phyloP scores from a whole-genome alignment of 2,797 vertebrate species.

The Capromys pilorides region DNA sequence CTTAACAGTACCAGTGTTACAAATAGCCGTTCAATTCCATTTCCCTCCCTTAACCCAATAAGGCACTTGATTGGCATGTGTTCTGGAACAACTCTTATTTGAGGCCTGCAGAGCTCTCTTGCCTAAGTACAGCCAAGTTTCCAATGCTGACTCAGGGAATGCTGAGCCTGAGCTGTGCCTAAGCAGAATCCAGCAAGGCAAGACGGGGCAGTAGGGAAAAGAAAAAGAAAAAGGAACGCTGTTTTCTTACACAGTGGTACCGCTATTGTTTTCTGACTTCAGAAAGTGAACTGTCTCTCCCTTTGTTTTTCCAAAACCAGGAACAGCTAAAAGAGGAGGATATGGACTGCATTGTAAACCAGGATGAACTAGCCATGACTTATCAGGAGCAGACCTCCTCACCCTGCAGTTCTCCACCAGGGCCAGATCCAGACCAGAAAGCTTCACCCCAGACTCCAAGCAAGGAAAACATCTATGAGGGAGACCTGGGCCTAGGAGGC shows the following conservation, averaged over 20 bases:
- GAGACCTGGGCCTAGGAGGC: conserved; percentile 89
- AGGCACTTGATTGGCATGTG: background rate
- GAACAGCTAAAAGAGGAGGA: conserved; percentile 85
- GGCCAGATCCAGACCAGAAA: conserved; percentile 42
- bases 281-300: conserved; percentile 9
- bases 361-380: conserved; percentile 82
- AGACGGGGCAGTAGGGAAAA: background rate
- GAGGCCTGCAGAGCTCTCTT: background rate
- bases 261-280: background rate
- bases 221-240: background rate
- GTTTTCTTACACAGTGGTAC: background rate
- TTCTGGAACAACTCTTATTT: background rate
- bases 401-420: background rate
- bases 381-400: conserved; percentile 69
- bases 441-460: conserved; percentile 66
- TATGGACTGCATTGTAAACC: conserved; percentile 83
- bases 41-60: background rate
- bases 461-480: conserved; percentile 89
- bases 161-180: too few species aligned
- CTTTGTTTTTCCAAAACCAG: conserved; percentile 76
- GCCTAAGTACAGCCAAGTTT: background rate
- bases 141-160: background rate
- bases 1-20: background rate
- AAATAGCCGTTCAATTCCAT: background rate
- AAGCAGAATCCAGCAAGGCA: background rate